These are phyloP conservation scores for Nomada fucata DNA, from an alignment of 2,888 invertebrate genomes.

Conservation along the genomic window DNA sequence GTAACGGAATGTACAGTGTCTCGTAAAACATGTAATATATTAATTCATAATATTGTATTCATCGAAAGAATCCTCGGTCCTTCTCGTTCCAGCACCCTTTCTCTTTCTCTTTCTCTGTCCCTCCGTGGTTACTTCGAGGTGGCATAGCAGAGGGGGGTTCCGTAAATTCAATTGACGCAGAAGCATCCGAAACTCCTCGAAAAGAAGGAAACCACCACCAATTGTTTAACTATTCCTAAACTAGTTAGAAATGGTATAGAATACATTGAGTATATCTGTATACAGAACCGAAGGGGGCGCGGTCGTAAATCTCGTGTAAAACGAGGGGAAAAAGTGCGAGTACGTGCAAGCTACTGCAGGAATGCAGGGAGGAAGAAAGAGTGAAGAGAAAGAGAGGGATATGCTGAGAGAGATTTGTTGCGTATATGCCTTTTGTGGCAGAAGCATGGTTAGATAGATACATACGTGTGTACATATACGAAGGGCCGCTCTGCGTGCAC, in stretches of 20 bases:
- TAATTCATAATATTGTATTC: neutral
- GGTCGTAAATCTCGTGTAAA: conserved; percentile 56
- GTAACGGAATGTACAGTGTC: neutral
- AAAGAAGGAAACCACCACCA: conserved; percentile 8
- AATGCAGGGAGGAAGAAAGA: conserved; percentile 53
- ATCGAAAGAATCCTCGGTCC: neutral
- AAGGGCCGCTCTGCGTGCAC: conserved; percentile 59
- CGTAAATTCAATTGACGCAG: conserved; percentile 4
- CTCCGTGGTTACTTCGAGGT: neutral
- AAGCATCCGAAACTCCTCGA: conserved; percentile 12
- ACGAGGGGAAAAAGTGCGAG: conserved; percentile 38
- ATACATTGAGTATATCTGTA: neutral
- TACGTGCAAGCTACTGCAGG: conserved; percentile 58
- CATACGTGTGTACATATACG: conserved; percentile 28
- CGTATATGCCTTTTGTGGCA: conserved; percentile 46
- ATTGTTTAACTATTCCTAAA: conserved; percentile 22
- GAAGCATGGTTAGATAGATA: conserved; percentile 28
- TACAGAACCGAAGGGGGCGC: conserved; percentile 49
- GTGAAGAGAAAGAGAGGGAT: conserved; percentile 16
- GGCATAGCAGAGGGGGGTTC: neutral
- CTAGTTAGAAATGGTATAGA: conserved; percentile 30
- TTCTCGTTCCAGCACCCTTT: neutral
- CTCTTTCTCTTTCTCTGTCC: neutral
- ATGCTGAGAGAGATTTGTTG: conserved; percentile 32
- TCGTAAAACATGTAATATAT: neutral